Base-by-base conservation (phyloP, 2,888 invertebrate genomes). In the Aphelenchoides bicaudatus region DNA sequence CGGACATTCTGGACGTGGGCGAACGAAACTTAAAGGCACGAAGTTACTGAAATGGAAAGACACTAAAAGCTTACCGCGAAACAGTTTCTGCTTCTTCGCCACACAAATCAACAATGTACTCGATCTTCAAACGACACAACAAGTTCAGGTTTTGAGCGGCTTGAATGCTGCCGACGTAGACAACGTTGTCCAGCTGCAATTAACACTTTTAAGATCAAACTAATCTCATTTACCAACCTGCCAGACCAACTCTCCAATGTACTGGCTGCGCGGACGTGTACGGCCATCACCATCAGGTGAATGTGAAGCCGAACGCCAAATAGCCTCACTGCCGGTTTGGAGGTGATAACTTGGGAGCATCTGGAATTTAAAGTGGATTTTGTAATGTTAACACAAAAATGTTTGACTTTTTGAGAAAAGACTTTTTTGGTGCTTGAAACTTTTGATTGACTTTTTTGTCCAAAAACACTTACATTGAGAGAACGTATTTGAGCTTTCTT, bases 101-200 rank as follows among this genome's bases (percentile, higher is more conserved):
- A 46, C 78, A 79, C 37, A 82, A 74, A 66, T 82, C 82, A 5
- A 82, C 77, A n/a, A 82, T 68, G 25, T 80, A 79, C 56, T 80
- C 79, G 51, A 82, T 80, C 52, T 79, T 75, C 19, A 81, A 68
- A 16, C 80, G 78, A 67, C 82, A 82, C 19, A 82, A 71, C 8
- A 82, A 68, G 10, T 79, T 79, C 58, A 80, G 79, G 65, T 81
- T 80, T 63, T 79, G 79, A 1, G 80, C 80, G 1, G 81, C 76
- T 56, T 81, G 80, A 13, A 81, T 72, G 50, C 80, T 80, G 3
- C 82, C 81, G 21, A 81, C 69, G 67, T 78, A 82, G 34, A 82
- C 73, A 27, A 61, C 38, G 19, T 74, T 70, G 55, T 74, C 72
- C 19, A 74, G 68, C 62, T 74, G 29, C 27, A 21, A 61, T 8